Evolutionary conservation across 2,888 invertebrate species (phyloP).

Genomic region (Drosophila stalkeri): DNA sequence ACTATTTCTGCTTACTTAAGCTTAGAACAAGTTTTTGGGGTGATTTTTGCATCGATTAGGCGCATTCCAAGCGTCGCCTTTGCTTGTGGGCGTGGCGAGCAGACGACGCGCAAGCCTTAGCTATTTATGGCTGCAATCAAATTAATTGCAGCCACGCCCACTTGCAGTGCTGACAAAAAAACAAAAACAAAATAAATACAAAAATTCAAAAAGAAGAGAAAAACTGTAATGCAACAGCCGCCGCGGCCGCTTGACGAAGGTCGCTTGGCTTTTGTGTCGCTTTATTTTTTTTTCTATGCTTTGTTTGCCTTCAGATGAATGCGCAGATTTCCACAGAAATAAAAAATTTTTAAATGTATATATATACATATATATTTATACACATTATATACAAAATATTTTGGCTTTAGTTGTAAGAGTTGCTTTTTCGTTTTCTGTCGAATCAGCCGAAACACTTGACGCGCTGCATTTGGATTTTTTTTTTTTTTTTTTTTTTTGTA

Average conservation of each 20-base stretch:
- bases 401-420: slow-evolving; percentile 46
- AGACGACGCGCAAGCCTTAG: slow-evolving; percentile 50
- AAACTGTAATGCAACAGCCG: slow-evolving; percentile 58
- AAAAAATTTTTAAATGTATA: not conserved
- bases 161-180: slow-evolving; percentile 70
- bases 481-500: not conserved
- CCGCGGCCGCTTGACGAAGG: slow-evolving; percentile 68
- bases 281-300: slow-evolving; percentile 21
- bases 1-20: slow-evolving; percentile 4
- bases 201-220: not conserved
- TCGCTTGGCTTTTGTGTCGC: slow-evolving; percentile 44
- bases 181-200: slow-evolving; percentile 15
- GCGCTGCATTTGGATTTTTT: slow-evolving; percentile 56
- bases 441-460: slow-evolving; percentile 75
- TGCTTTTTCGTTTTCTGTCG: slow-evolving; percentile 55
- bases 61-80: slow-evolving; percentile 76
- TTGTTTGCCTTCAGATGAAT: slow-evolving; percentile 69
- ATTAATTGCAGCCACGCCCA: slow-evolving; percentile 77
- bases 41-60: slow-evolving; percentile 78
- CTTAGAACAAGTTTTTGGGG: slow-evolving; percentile 73
- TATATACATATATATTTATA: not conserved
- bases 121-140: slow-evolving; percentile 79
- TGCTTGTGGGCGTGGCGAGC: slow-evolving; percentile 63
- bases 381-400: slow-evolving; percentile 39
- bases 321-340: slow-evolving; percentile 77